Base-by-base conservation (phyloP, 1,140 invertebrate genomes). In the Sitodiplosis mosellana region DNA sequence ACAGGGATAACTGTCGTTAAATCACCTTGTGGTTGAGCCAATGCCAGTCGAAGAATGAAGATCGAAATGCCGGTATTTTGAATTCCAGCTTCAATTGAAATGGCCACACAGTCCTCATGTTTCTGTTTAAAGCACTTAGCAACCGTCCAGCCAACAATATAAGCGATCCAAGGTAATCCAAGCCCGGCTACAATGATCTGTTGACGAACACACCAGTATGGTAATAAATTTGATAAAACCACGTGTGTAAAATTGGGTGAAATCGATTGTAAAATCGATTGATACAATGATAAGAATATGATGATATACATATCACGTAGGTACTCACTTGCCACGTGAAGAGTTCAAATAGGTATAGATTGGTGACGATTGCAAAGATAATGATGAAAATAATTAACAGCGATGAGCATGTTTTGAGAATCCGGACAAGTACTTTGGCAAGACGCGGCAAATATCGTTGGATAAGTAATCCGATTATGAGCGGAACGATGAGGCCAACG, bases 11-110 rank as follows among this genome's bases (percentile, higher is more conserved):
- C 83, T 74, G 81, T 86, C n/a, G 83, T 86, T 21, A 87, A 64
- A 69, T 87, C 85, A 1, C 80, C 80, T 53, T 77, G 74, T 6
- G 83, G 83, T 56, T 83, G 78, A 6, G 67, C 66, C 22, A 86
- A 64, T 38, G 76, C 72, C 61, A 79, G 77, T 48, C 76, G 67
- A 15, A 93, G 66, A 46, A 95, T 66, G 59, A 91, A 82, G 55
- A 94, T 90, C 0, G 87, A 75, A 52, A 94, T 87, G 17, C 90
- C 91, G 0, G 90, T 93, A 67, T 96, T 95, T 67, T 95, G 91
- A 46, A 95, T 80, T 37, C 91, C 91, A 14, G 89, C 91, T 69
- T 96, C 91, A 49, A 95, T 81, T 6, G 84, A 78, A 55, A 96
- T 91, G 2, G 91, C 87, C 1, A 90, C 67, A 7, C 78, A 68